Evolutionary conservation across 1,140 invertebrate genomes (phyloP).

Genomic region (Phenacoccus solenopsis): DNA sequence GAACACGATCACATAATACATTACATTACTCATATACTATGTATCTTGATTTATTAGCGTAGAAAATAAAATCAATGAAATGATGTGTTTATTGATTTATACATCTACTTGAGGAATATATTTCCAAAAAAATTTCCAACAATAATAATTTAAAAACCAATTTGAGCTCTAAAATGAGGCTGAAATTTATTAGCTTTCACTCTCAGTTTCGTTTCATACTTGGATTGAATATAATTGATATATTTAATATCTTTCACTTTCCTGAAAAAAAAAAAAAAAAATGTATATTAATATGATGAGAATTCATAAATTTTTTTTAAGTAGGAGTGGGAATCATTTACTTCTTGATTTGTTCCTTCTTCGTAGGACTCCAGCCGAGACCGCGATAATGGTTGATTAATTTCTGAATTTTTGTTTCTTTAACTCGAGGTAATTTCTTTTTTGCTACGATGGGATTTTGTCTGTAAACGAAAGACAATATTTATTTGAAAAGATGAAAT

Average conservation of each 20-base stretch:
- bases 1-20: too few species aligned
- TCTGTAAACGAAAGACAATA: slow-evolving; percentile 35
- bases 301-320: background rate
- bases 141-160: slow-evolving; percentile 52
- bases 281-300: background rate
- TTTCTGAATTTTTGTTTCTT: slow-evolving; percentile 50
- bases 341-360: slow-evolving; percentile 48
- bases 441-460: slow-evolving; percentile 52
- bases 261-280: slow-evolving; percentile 34
- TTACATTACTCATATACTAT: too few species aligned
- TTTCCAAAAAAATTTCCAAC: too few species aligned
- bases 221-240: slow-evolving; percentile 67
- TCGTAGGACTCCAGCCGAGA: slow-evolving; percentile 68
- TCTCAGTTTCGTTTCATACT: slow-evolving; percentile 60
- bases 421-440: slow-evolving; percentile 40
- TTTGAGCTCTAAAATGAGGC: slow-evolving; percentile 64
- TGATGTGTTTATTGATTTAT: too few species aligned
- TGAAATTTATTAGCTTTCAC: slow-evolving; percentile 77
- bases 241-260: slow-evolving; percentile 72
- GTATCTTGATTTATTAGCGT: too few species aligned
- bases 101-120: too few species aligned
- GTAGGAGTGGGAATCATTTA: slow-evolving; percentile 28
- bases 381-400: slow-evolving; percentile 68
- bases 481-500: background rate
- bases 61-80: too few species aligned